These are phyloP conservation scores for Acronicta aceris DNA, from an alignment of 2,888 invertebrate genomes.

Conservation along the genomic window DNA sequence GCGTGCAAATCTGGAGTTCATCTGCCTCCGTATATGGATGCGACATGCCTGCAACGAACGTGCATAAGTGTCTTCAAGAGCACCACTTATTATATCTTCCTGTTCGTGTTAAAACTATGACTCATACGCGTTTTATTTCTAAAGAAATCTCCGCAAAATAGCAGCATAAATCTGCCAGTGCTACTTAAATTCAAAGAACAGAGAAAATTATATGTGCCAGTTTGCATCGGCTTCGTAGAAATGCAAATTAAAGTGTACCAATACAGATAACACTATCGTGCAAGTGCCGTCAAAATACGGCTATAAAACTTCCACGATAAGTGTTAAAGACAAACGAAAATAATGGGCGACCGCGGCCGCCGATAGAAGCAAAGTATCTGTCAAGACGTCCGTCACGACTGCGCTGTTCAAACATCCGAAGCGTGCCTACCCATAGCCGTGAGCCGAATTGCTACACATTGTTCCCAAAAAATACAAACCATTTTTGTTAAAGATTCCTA, in stretches of 20 bases:
- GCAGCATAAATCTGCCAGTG: conserved; percentile 16
- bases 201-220: conserved; percentile 15
- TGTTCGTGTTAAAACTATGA: conserved; percentile 45
- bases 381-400: conserved; percentile 70
- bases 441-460: conserved; percentile 36
- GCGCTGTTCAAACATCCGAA: conserved; percentile 61
- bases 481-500: conserved; percentile 13
- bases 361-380: conserved; percentile 42
- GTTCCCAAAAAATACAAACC: conserved; percentile 33
- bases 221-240: conserved; percentile 2
- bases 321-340: conserved; percentile 52
- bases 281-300: conserved; percentile 45
- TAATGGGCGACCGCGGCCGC: conserved; percentile 42
- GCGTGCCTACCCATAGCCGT: conserved; percentile 58
- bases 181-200: conserved; percentile 13
- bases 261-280: conserved; percentile 47
- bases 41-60: conserved; percentile 42
- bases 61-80: conserved; percentile 38
- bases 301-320: conserved; percentile 53
- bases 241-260: conserved; percentile 18
- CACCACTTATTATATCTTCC: conserved; percentile 35
- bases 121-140: conserved; percentile 25
- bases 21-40: conserved; percentile 61
- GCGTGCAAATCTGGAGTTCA: conserved; percentile 66
- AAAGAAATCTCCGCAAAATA: conserved; percentile 16